Percentiles rank a stretch among this genome's conserved stretches.
Evolutionary conservation across 2,888 invertebrate species (phyloP).

Genomic region (Lamproptera curius): DNA sequence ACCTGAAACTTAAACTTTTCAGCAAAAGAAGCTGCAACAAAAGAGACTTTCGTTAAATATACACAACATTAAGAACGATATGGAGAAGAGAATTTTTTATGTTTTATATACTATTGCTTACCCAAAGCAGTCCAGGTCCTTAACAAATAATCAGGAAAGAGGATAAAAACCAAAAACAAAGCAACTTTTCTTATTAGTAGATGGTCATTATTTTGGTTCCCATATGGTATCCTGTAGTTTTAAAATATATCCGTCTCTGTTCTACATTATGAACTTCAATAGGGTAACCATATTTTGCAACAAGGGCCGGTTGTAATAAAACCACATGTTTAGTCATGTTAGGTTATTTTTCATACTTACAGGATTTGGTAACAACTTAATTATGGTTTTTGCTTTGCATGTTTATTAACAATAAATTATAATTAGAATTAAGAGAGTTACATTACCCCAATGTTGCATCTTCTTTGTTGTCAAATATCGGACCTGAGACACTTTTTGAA

Average conservation of each 20-base stretch:
- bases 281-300: conserved; percentile 80
- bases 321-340: neutral
- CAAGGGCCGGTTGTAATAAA: conserved; percentile 65
- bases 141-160: conserved; percentile 85
- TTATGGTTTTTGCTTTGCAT: too few species aligned
- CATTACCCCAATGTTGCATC: neutral
- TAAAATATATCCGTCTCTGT: conserved; percentile 90
- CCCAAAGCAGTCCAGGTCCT: conserved; percentile 82
- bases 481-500: neutral
- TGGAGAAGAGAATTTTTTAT: too few species aligned
- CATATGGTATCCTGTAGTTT: conserved; percentile 83
- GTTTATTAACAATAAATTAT: too few species aligned
- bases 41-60: too few species aligned
- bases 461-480: neutral
- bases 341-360: too few species aligned
- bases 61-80: too few species aligned
- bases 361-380: too few species aligned
- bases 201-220: conserved; percentile 56
- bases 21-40: conserved; percentile 71
- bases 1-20: conserved; percentile 84
- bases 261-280: conserved; percentile 79
- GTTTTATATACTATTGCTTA: conserved; percentile 36
- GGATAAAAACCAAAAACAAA: conserved; percentile 81
- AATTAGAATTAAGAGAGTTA: too few species aligned
- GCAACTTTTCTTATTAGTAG: conserved; percentile 19